Evolutionary conservation across 1,140 invertebrate genomes (phyloP).

Genomic region (Hesperophylax magnus): DNA sequence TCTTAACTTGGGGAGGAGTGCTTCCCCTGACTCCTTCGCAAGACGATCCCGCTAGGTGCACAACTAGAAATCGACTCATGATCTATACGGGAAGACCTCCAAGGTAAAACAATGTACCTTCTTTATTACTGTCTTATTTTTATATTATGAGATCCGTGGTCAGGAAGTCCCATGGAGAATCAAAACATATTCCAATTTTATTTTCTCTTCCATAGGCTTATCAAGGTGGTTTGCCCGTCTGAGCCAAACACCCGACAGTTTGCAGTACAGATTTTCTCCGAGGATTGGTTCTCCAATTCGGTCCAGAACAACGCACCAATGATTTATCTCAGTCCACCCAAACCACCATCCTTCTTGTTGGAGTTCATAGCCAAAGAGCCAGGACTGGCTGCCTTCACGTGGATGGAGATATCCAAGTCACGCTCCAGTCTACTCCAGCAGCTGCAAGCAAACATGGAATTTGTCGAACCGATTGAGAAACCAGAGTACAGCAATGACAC

Average conservation of each 20-base stretch:
- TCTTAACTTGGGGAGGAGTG: constrained; percentile 82
- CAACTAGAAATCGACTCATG: constrained; percentile 74
- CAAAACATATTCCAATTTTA: background rate
- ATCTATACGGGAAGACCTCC: constrained; percentile 76
- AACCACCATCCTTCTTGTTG: constrained; percentile 76
- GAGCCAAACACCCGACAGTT: constrained; percentile 76
- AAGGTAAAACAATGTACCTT: constrained; percentile 55
- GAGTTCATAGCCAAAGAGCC: constrained; percentile 81
- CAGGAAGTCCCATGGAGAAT: background rate
- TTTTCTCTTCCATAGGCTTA: constrained; percentile 67
- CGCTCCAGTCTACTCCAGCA: constrained; percentile 76
- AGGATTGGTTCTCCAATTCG: constrained; percentile 74
- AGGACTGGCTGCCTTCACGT: constrained; percentile 78
- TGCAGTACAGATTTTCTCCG: constrained; percentile 81
- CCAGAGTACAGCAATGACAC: constrained; percentile 70
- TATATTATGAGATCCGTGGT: too few species aligned
- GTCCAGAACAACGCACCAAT: constrained; percentile 38
- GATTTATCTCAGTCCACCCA: constrained; percentile 62
- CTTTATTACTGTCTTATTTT: too few species aligned
- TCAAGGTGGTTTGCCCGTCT: constrained; percentile 82
- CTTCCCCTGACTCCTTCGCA: constrained; percentile 65
- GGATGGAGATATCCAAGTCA: constrained; percentile 81
- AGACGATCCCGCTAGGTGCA: constrained; percentile 73
- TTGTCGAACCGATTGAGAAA: constrained; percentile 58
- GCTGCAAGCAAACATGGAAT: constrained; percentile 63